Evolutionary conservation across 2,888 invertebrate species (phyloP).

Genomic region (Trissoscelio sp.): DNA sequence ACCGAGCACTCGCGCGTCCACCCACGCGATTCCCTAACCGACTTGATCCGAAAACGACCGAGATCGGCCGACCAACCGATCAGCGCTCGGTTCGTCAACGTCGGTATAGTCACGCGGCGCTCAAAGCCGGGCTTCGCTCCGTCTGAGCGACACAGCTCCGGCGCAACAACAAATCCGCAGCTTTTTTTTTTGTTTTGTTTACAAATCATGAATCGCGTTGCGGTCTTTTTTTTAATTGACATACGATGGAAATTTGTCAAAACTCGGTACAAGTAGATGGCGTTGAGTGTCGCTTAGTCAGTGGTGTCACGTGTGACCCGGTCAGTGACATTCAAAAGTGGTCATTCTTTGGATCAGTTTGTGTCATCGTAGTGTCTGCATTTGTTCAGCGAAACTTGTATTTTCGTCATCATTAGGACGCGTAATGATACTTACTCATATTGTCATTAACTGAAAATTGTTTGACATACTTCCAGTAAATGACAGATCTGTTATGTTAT

Average conservation of each 20-base stretch:
- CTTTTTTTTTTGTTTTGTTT: constrained; percentile 15
- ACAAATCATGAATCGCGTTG: constrained; percentile 14
- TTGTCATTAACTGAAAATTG: too few relatives aligned
- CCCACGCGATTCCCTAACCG: constrained; percentile 46
- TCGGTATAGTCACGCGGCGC: constrained; percentile 43
- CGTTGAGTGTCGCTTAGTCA: neutral
- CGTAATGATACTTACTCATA: too few relatives aligned
- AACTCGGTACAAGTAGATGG: neutral
- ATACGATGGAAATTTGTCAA: neutral
- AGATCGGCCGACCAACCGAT: constrained; percentile 70
- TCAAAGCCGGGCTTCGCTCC: constrained; percentile 54
- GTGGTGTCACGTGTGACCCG: neutral
- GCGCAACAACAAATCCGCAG: constrained; percentile 5
- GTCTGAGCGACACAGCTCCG: constrained; percentile 41
- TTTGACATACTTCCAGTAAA: neutral
- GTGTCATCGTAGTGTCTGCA: neutral
- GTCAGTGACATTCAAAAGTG: neutral
- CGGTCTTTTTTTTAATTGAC: neutral
- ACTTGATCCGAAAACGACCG: constrained; percentile 61
- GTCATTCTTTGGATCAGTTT: neutral
- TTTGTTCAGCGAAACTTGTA: too few relatives aligned
- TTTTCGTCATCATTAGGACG: too few relatives aligned
- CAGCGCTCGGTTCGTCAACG: constrained; percentile 67
- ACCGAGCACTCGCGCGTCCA: constrained; percentile 39
- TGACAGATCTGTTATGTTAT: neutral